Percentiles rank a stretch among this genome's conserved stretches.
Conservation (phyloP, 2,113 vertebrate species). For the Diphyllodes magnificus region DNA sequence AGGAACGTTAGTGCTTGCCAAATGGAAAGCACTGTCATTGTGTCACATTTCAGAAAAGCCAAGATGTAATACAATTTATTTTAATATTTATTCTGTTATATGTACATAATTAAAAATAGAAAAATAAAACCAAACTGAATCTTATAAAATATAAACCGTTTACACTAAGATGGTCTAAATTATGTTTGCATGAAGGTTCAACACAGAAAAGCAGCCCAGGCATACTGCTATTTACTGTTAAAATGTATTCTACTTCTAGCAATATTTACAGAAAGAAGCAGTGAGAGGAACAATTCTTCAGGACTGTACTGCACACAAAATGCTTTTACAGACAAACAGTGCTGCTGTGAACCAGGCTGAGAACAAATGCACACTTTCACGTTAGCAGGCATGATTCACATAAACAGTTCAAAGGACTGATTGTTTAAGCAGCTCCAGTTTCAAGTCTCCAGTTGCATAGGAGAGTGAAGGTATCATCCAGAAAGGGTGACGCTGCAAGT, state of each 20-base stretch:
- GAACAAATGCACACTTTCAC: neutral
- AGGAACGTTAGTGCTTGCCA: neutral
- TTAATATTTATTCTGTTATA: conserved; percentile 71
- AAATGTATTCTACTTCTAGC: conserved; percentile 25
- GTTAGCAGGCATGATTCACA: conserved; percentile 6
- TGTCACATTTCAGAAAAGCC: neutral
- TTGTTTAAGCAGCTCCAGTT: conserved; percentile 55
- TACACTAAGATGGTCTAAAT: conserved; percentile 59
- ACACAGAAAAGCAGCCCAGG: conserved; percentile 20
- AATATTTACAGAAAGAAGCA: conserved; percentile 29
- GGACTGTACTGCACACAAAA: conserved; percentile 32
- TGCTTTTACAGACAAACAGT: conserved; percentile 38
- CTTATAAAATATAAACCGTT: conserved; percentile 76
- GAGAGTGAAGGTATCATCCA: neutral
- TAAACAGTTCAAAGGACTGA: neutral
- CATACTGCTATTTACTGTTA: conserved; percentile 31
- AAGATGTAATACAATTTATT: conserved; percentile 65
- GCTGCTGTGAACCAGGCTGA: conserved; percentile 20
- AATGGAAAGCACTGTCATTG: neutral
- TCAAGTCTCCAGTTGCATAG: conserved; percentile 20
- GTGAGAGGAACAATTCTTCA: neutral
- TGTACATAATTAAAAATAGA: conserved; percentile 78
- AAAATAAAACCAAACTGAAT: conserved; percentile 80
- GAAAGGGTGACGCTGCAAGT: neutral
- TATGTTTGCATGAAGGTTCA: conserved; percentile 33